Evolutionary conservation across 1,140 invertebrate genomes (phyloP), one percentile per base, ranked within the genome.

Genomic region (Heterodera carotae): DNA sequence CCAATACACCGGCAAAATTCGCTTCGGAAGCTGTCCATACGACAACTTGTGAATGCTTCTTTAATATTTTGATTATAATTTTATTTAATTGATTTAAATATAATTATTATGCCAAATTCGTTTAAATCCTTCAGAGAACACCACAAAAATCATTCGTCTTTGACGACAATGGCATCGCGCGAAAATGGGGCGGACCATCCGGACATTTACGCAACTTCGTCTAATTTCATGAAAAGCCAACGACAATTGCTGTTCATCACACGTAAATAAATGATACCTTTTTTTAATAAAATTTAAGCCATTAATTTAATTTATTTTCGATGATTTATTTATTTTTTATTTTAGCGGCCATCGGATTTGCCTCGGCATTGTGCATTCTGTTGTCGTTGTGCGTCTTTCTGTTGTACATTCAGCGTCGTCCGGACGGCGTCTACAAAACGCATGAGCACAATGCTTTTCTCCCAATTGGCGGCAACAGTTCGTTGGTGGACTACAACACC

Each of bases 381-480:
- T 39, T 83, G 36, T 59, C 69, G 4, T 25, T 83, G 48, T 83
- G 84, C 59, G 53, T 82, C 7, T 76, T 84, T 64, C 74, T 83
- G n/a, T 76, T 77, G 34, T 83, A 83, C 76, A 27, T 85, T 6
- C 68, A 79, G 43, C 56, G 25, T 7, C 59, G 83, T 39, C 83
- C 81, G 25, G 82, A 83, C 69, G 82, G 82, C 15, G 82, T 83
- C 29, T 83, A 83, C 72, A 83, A 83, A 62, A 83, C 82, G 22
- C 82, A 82, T 33, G 82, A 83, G 62, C 75, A 76, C 15, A 72
- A 72, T 8, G 31, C 48, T 18, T 53, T 53, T 53, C 12, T 53
- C 15, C 48, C 48, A 22, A 22, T 53, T 53, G 48, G 12, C 12
- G 18, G 12, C 12, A 18, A 22, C 18, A 10, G 36, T 39, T 6